Conservation (phyloP, 2,888 invertebrate genomes). For the Noctua comes region DNA sequence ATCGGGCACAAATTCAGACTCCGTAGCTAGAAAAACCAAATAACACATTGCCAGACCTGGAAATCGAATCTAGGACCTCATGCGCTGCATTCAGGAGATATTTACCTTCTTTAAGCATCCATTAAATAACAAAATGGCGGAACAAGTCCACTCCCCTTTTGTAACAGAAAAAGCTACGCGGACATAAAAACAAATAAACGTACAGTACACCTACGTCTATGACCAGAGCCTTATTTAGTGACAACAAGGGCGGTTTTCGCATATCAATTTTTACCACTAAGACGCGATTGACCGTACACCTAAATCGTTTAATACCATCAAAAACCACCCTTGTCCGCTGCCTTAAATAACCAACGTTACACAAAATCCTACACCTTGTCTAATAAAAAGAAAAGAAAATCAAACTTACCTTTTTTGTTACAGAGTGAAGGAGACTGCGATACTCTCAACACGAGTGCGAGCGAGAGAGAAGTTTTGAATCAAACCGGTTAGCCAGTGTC, state of each 20-base stretch:
- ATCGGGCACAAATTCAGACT: background rate
- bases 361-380: conserved; percentile 65
- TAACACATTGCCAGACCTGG: background rate
- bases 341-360: conserved; percentile 65
- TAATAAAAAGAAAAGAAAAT: conserved; percentile 61
- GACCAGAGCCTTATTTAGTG: conserved; percentile 1
- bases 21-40: background rate
- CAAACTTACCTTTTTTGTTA: conserved; percentile 82
- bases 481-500: conserved; percentile 79
- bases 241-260: conserved; percentile 10
- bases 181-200: conserved; percentile 30
- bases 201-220: background rate
- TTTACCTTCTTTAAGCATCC: background rate
- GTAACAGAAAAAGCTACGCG: conserved; percentile 24
- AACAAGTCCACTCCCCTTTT: conserved; percentile 2
- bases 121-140: conserved; percentile 19
- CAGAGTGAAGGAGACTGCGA: conserved; percentile 80
- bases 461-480: conserved; percentile 74
- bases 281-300: background rate
- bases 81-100: background rate
- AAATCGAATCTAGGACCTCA: background rate
- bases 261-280: background rate
- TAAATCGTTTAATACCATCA: conserved; percentile 38
- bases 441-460: conserved; percentile 64
- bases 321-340: conserved; percentile 28